A percentile compares a stretch with the other conserved stretches of the same genome.
These are phyloP conservation scores for Casuarius casuarius DNA, from an alignment of 2,113 vertebrate genomes.

Conservation along the genomic window DNA sequence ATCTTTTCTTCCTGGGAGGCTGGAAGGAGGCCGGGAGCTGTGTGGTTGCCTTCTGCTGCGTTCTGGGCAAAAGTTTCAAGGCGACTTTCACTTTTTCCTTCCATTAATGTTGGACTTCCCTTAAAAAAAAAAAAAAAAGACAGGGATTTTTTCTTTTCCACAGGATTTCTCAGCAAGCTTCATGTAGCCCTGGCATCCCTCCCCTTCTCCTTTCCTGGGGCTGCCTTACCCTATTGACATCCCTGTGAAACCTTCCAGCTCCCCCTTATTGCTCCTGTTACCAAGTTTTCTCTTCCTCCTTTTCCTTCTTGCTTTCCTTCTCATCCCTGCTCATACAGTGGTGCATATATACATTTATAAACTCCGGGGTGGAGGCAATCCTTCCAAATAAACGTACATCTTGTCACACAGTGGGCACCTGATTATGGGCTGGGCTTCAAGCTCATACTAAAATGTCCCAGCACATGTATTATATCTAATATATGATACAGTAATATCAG, in stretches of 20 bases:
- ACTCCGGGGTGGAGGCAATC: neutral
- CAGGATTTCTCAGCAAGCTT: neutral
- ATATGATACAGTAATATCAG: accelerated
- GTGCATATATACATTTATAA: neutral
- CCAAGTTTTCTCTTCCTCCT: neutral
- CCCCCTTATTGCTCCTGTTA: neutral
- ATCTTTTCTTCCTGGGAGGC: neutral
- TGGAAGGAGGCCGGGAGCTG: neutral
- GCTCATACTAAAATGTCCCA: neutral
- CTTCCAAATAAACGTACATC: neutral
- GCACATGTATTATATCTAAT: neutral
- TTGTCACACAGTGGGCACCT: neutral
- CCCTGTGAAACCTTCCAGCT: neutral
- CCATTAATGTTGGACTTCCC: neutral
- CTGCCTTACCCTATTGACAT: constrained; percentile 8
- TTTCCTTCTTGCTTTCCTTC: constrained; percentile 16
- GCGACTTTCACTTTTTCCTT: neutral
- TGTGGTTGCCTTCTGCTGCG: neutral
- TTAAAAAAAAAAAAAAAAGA: neutral
- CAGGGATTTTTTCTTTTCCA: neutral
- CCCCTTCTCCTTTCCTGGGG: neutral
- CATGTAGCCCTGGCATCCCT: neutral
- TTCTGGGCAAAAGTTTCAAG: neutral
- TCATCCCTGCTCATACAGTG: neutral
- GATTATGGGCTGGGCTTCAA: neutral